A percentile compares a stretch with the other conserved stretches of the same genome.
These are phyloP conservation scores for Sardinella longiceps DNA, from an alignment of 2,797 vertebrate genomes.

Conservation along the genomic window DNA sequence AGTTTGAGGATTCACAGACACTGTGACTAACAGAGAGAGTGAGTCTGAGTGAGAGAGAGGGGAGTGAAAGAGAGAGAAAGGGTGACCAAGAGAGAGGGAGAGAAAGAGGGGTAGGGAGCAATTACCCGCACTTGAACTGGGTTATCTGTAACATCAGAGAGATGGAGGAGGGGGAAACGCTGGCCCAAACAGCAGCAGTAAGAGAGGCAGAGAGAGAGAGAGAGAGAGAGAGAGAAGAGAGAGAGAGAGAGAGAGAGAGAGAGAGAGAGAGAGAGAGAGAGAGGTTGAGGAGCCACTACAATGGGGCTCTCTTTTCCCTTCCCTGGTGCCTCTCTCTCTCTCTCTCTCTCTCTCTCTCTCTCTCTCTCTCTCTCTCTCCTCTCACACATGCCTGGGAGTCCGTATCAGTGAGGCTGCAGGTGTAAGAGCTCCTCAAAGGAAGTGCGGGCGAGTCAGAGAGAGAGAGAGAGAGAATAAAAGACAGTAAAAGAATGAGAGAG, in stretches of 20 bases:
- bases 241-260: slow-evolving; percentile 1
- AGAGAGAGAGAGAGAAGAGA: background rate
- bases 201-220: background rate
- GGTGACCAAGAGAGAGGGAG: background rate
- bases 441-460: background rate
- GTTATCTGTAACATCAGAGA: slow-evolving; percentile 41
- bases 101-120: background rate
- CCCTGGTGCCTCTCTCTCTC: background rate
- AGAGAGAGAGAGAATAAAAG: slow-evolving; percentile 5
- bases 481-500: background rate
- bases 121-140: too few species aligned
- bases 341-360: background rate
- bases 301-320: background rate
- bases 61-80: background rate
- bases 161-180: background rate
- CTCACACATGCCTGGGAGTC: background rate
- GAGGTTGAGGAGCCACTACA: background rate
- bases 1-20: background rate
- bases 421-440: background rate
- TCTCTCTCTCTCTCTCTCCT: background rate
- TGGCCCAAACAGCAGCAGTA: background rate
- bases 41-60: too few species aligned
- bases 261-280: background rate
- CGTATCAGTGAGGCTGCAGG: slow-evolving; percentile 1
- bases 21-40: background rate